A percentile compares a stretch with the other conserved stretches of the same genome.
Conservation (phyloP, 2,888 invertebrate species). For the Idaea biselata region DNA sequence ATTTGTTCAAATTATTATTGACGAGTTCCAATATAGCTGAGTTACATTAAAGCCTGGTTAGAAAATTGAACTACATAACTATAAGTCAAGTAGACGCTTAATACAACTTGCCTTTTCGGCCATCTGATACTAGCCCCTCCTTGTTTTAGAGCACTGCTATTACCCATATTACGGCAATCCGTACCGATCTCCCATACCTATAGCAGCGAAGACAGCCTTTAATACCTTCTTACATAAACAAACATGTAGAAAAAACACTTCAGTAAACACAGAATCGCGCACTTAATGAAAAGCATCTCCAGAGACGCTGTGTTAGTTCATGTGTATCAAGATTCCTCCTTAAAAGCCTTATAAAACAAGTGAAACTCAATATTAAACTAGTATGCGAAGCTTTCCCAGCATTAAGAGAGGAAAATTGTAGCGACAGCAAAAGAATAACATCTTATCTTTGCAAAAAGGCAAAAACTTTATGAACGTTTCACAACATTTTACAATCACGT, state of each 20-base stretch:
- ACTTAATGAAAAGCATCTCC: conserved; percentile 20
- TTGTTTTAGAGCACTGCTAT: no score
- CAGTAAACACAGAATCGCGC: conserved; percentile 17
- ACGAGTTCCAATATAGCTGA: no score
- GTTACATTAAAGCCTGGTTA: no score
- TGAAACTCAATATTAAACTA: conserved; percentile 45
- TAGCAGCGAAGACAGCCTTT: no score
- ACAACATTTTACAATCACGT: conserved; percentile 5
- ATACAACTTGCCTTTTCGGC: no score
- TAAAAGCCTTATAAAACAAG: conserved; percentile 36
- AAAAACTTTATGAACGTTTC: conserved; percentile 8
- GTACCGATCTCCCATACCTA: no score
- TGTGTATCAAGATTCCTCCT: conserved; percentile 24
- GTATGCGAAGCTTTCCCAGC: conserved; percentile 40
- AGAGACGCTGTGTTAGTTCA: conserved; percentile 7
- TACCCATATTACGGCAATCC: no score
- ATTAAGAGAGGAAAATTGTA: conserved; percentile 19
- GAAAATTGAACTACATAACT: no score
- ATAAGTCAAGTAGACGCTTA: no score
- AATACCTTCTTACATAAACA: background rate
- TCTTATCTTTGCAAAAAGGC: conserved; percentile 6
- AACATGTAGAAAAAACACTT: conserved; percentile 17
- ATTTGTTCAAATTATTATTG: no score
- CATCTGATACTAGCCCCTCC: no score
- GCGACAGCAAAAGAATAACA: conserved; percentile 18